A percentile compares a stretch with the other conserved stretches of the same genome.
These are phyloP conservation scores for Athalia cordata DNA, from an alignment of 2,888 invertebrate species.

Conservation along the genomic window DNA sequence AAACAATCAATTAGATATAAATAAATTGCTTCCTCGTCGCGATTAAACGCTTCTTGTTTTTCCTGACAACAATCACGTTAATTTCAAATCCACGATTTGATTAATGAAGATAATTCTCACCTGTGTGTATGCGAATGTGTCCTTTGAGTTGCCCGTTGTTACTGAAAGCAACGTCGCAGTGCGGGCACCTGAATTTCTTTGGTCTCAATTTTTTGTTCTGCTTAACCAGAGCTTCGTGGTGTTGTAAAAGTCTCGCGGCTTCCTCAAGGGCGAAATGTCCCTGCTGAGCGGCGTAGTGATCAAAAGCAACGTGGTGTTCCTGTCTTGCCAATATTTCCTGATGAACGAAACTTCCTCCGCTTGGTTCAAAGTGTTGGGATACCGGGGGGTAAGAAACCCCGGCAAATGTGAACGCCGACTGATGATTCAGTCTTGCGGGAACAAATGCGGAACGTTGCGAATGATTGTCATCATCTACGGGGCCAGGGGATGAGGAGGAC, in stretches of 20 bases:
- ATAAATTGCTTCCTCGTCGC: neutral
- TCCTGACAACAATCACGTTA: too few species aligned
- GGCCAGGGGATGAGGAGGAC: conserved; percentile 21
- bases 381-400: neutral
- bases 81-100: too few species aligned
- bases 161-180: conserved; percentile 93
- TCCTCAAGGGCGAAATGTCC: conserved; percentile 55
- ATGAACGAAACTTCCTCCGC: neutral
- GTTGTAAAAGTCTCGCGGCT: conserved; percentile 61
- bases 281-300: conserved; percentile 24
- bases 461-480: neutral
- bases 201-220: conserved; percentile 84
- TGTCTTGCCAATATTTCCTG: conserved; percentile 20
- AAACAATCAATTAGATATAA: neutral
- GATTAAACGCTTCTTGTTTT: neutral
- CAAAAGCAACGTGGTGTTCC: conserved; percentile 13
- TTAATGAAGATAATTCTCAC: conserved; percentile 66
- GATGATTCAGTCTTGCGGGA: conserved; percentile 11
- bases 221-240: conserved; percentile 63
- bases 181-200: conserved; percentile 93
- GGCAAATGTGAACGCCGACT: conserved; percentile 47
- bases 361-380: neutral
- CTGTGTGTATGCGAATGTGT: conserved; percentile 93
- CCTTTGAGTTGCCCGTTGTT: conserved; percentile 95
- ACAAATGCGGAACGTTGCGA: conserved; percentile 43